These are phyloP conservation scores for Oryzias dopingdopingensis DNA, from an alignment of 2,797 vertebrate species.

Conservation along the genomic window DNA sequence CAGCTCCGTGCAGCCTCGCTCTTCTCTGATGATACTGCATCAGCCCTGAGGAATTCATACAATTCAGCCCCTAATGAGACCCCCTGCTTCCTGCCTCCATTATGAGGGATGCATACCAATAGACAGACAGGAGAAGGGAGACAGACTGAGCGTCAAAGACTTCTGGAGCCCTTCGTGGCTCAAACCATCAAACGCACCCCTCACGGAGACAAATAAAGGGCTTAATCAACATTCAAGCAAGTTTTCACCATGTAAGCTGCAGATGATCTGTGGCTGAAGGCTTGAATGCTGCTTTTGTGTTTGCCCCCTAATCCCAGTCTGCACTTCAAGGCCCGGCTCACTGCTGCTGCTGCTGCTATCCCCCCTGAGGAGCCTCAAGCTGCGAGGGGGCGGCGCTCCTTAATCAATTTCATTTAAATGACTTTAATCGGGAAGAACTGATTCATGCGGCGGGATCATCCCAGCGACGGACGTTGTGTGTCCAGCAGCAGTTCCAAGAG, in stretches of 20 bases:
- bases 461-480: neutral
- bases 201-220: conserved; percentile 55
- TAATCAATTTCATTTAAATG: conserved; percentile 34
- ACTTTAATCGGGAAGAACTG: conserved; percentile 54
- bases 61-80: conserved; percentile 69
- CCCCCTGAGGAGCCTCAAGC: conserved; percentile 52
- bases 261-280: conserved; percentile 70
- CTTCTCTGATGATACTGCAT: conserved; percentile 56
- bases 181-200: conserved; percentile 64
- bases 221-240: conserved; percentile 64
- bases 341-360: conserved; percentile 72
- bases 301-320: conserved; percentile 62
- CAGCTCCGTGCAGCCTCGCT: conserved; percentile 27
- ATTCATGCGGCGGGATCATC: no score
- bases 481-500: conserved; percentile 16
- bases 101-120: conserved; percentile 75
- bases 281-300: conserved; percentile 72
- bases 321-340: conserved; percentile 75
- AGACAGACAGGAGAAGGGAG: conserved; percentile 63
- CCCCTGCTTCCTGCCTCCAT: conserved; percentile 67
- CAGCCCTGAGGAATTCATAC: conserved; percentile 59
- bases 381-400: conserved; percentile 55
- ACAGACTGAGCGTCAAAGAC: conserved; percentile 58
- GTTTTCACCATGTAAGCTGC: conserved; percentile 55
- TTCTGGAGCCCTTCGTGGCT: conserved; percentile 45